Evolutionary conservation across 1,140 invertebrate species (phyloP).

Genomic region (Rhagoletis pomonella): DNA sequence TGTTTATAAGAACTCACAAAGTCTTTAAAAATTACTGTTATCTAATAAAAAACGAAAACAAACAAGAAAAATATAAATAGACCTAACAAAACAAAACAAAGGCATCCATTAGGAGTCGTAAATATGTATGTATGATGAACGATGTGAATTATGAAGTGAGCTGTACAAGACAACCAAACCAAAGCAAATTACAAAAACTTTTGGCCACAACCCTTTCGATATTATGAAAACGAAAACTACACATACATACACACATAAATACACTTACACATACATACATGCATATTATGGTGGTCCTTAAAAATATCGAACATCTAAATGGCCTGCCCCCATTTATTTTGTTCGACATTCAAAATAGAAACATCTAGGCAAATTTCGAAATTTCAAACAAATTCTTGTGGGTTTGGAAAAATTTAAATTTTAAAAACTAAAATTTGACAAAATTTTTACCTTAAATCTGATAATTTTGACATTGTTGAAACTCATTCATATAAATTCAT

Average conservation of each 20-base stretch:
- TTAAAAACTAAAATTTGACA: too few species aligned
- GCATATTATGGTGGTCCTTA: too few species aligned
- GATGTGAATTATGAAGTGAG: neutral
- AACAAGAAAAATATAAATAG: neutral
- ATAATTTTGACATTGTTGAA: too few species aligned
- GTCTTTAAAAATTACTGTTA: neutral
- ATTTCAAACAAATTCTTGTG: too few species aligned
- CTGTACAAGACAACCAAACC: constrained; percentile 57
- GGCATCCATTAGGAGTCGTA: neutral
- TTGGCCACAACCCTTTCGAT: constrained; percentile 58
- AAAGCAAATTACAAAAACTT: constrained; percentile 58
- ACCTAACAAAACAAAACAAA: neutral
- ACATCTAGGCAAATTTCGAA: too few species aligned
- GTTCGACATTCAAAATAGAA: too few species aligned
- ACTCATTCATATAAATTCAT: too few species aligned
- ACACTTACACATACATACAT: neutral
- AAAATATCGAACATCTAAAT: too few species aligned
- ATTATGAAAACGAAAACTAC: constrained; percentile 33
- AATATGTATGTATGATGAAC: neutral
- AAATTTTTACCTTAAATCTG: too few species aligned
- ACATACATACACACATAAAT: constrained; percentile 16
- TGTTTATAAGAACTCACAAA: neutral
- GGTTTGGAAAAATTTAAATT: too few species aligned
- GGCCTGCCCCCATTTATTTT: too few species aligned
- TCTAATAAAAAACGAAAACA: neutral